These are phyloP conservation scores for Gavia stellata DNA, from an alignment of 2,113 vertebrate species.

Conservation along the genomic window DNA sequence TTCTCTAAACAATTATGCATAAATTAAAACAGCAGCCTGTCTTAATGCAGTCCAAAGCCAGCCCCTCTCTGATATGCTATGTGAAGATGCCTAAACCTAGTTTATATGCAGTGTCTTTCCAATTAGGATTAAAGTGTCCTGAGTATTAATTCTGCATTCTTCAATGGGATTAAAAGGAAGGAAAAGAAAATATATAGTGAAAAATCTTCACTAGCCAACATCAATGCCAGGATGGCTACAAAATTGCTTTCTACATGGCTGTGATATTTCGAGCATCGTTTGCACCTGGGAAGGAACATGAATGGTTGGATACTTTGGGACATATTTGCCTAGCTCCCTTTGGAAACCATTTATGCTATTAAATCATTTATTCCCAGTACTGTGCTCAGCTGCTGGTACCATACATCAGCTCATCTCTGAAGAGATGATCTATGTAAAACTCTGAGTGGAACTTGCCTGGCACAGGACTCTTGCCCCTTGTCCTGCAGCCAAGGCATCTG, in stretches of 20 bases:
- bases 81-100: not conserved
- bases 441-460: not conserved
- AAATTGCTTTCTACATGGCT: not conserved
- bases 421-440: not conserved
- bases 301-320: not conserved
- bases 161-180: not conserved
- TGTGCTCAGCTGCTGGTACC: not conserved
- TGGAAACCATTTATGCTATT: not conserved
- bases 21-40: not conserved
- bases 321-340: not conserved
- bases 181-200: not conserved
- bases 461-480: accelerated
- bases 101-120: not conserved
- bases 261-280: not conserved
- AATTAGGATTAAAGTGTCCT: not conserved
- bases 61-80: not conserved
- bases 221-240: not conserved
- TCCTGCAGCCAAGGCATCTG: not conserved
- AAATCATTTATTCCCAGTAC: not conserved
- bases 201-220: not conserved
- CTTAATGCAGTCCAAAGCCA: not conserved
- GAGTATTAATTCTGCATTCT: not conserved
- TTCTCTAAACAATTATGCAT: not conserved
- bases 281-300: not conserved
- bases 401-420: not conserved